Evolutionary conservation across 2,113 vertebrate species (phyloP).

Genomic region (Oceanodroma tethys): DNA sequence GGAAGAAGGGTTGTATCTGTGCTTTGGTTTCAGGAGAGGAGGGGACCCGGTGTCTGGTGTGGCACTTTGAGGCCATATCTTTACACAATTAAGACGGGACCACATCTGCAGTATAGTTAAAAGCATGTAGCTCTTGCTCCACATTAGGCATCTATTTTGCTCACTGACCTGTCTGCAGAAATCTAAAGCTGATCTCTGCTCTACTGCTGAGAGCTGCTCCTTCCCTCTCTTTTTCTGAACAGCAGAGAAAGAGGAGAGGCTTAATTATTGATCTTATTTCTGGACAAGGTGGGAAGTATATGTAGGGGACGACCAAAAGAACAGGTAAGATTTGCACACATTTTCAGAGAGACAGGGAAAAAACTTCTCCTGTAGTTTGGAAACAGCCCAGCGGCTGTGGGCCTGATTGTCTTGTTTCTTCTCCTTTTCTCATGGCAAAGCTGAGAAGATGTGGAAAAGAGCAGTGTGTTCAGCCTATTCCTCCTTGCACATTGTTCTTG

Average conservation of each 20-base stretch:
- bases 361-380: too few relatives aligned
- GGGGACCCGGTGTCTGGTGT: neutral
- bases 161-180: neutral
- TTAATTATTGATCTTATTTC: neutral
- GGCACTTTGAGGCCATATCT: neutral
- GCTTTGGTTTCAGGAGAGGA: neutral
- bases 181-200: neutral
- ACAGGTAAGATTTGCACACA: neutral
- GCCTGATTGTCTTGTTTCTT: neutral
- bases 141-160: neutral
- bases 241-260: neutral
- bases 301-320: neutral
- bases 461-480: neutral
- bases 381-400: neutral
- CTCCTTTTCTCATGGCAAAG: neutral
- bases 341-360: neutral
- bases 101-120: fast-evolving
- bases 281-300: neutral
- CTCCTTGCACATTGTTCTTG: neutral
- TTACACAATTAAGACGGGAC: neutral
- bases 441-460: neutral
- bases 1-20: neutral
- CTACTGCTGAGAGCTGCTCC: neutral
- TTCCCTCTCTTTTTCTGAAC: neutral
- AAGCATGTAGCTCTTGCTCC: neutral